phyloP scores from a whole-genome alignment of 2,113 vertebrate genomes.

The Plecotus auritus region DNA sequence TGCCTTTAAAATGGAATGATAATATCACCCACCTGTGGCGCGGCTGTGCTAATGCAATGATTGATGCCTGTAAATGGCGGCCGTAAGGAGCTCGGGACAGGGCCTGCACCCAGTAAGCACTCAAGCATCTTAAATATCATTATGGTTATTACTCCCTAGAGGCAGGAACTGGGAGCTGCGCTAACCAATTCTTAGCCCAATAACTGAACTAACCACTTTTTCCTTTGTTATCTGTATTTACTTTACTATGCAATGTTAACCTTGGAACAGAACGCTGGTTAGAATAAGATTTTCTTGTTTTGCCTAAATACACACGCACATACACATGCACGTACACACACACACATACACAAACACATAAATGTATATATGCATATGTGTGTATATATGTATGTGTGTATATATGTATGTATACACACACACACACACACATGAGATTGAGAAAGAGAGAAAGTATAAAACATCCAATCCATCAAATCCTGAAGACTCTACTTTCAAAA shows the following conservation, averaged over 20 bases:
- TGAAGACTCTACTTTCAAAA: neutral
- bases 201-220: neutral
- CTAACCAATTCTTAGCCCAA: neutral
- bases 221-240: neutral
- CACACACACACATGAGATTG: neutral
- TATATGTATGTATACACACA: neutral
- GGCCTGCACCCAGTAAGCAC: neutral
- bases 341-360: neutral
- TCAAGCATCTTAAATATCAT: neutral
- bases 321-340: too few relatives aligned
- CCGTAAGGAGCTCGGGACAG: neutral
- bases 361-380: rapidly evolving
- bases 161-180: neutral
- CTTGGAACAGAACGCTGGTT: neutral
- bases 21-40: neutral
- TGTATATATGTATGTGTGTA: neutral
- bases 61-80: neutral
- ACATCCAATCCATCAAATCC: neutral
- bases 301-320: neutral
- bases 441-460: neutral
- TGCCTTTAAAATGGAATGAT: neutral
- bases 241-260: neutral
- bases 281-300: slow-evolving; percentile 3
- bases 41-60: neutral
- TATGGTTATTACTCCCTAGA: neutral